Evolutionary conservation across 2,797 vertebrate species (phyloP).

Genomic region (Lophotriccus pileatus): DNA sequence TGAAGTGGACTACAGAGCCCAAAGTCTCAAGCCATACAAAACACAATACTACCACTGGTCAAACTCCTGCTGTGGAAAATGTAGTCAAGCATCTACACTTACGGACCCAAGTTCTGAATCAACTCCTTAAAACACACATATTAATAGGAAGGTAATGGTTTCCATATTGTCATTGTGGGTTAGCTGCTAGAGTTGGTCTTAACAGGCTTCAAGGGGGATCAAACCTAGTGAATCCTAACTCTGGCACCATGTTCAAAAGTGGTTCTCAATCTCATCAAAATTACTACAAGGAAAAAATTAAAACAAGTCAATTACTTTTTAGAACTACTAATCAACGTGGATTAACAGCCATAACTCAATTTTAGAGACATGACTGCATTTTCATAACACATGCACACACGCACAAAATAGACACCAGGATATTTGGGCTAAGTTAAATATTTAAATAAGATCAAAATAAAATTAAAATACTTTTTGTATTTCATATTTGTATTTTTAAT

Average conservation of each 20-base stretch:
- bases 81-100: neutral
- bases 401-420: neutral
- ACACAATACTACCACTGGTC: neutral
- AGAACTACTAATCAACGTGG: neutral
- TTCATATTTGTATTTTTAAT: slow-evolving; percentile 66
- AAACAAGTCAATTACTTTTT: neutral
- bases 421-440: slow-evolving; percentile 60
- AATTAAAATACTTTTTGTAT: slow-evolving; percentile 62
- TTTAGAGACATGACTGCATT: neutral
- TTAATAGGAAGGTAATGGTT: neutral
- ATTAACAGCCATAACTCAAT: slow-evolving; percentile 10
- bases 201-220: neutral
- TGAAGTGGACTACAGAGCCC: neutral
- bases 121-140: neutral
- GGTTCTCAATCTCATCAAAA: neutral
- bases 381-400: neutral
- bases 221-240: neutral
- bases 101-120: neutral
- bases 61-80: neutral
- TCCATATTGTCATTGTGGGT: neutral
- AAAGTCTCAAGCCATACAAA: neutral
- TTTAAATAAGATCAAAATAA: slow-evolving; percentile 66
- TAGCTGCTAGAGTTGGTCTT: neutral
- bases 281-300: neutral
- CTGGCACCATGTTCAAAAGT: neutral